These are phyloP conservation scores for Notarius quadriscutis DNA, from an alignment of 2,113 vertebrate genomes.

Conservation along the genomic window DNA sequence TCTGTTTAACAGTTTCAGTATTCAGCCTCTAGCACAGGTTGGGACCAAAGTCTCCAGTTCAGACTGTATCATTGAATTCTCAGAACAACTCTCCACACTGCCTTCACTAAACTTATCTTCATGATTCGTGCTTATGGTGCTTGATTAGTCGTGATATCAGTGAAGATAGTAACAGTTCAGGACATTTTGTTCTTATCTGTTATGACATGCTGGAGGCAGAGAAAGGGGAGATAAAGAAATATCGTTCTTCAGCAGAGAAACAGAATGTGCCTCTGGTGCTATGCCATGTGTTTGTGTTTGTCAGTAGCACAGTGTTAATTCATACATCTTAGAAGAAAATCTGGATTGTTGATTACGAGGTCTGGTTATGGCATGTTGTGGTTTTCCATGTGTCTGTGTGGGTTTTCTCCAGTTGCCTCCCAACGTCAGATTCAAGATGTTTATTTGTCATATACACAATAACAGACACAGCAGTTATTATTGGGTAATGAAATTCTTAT, in stretches of 20 bases:
- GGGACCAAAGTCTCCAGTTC: not conserved
- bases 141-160: constrained; percentile 54
- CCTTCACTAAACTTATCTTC: not conserved
- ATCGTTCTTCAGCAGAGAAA: not conserved
- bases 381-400: not conserved
- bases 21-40: not conserved
- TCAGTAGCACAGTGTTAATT: constrained; percentile 5
- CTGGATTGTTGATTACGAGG: not conserved
- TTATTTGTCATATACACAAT: too few species aligned
- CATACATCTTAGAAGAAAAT: not conserved
- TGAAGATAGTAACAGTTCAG: constrained; percentile 10
- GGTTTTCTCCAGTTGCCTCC: not conserved
- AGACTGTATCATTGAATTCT: not conserved
- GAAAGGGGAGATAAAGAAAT: not conserved
- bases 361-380: not conserved
- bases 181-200: constrained; percentile 33
- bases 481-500: too few species aligned
- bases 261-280: constrained; percentile 7
- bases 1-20: not conserved
- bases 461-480: too few species aligned
- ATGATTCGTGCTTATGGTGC: not conserved
- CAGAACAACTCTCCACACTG: not conserved
- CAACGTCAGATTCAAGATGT: not conserved
- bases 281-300: constrained; percentile 8
- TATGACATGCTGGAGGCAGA: constrained; percentile 3